Conservation (phyloP, 2,113 vertebrate genomes). For the Corythornis cristatus region DNA sequence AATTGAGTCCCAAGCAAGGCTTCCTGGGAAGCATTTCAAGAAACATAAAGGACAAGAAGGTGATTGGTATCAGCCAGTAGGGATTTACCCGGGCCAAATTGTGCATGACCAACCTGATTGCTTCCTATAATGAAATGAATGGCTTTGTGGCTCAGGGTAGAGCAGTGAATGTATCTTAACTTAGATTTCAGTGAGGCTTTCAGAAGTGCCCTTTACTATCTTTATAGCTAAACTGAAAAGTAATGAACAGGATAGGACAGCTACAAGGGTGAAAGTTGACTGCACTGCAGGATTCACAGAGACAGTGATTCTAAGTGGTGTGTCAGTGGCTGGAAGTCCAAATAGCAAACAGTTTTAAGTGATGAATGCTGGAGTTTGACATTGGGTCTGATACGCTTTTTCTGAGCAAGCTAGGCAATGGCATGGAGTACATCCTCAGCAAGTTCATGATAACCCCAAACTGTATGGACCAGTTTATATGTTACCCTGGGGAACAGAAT, state of each 20-base stretch:
- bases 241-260: neutral
- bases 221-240: neutral
- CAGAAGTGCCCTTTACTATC: neutral
- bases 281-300: neutral
- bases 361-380: neutral
- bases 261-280: neutral
- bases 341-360: accelerated
- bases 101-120: neutral
- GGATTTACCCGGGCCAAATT: neutral
- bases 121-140: neutral
- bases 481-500: neutral
- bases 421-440: neutral
- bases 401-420: neutral
- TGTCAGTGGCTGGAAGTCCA: neutral
- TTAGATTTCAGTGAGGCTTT: neutral
- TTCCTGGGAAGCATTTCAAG: neutral
- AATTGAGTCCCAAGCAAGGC: neutral
- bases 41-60: no score
- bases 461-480: no score
- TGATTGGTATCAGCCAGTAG: neutral
- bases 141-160: neutral
- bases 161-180: neutral
- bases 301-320: neutral
- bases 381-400: neutral
- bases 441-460: neutral